Conservation (phyloP, 2,888 invertebrate species). For the Phania funesta region DNA sequence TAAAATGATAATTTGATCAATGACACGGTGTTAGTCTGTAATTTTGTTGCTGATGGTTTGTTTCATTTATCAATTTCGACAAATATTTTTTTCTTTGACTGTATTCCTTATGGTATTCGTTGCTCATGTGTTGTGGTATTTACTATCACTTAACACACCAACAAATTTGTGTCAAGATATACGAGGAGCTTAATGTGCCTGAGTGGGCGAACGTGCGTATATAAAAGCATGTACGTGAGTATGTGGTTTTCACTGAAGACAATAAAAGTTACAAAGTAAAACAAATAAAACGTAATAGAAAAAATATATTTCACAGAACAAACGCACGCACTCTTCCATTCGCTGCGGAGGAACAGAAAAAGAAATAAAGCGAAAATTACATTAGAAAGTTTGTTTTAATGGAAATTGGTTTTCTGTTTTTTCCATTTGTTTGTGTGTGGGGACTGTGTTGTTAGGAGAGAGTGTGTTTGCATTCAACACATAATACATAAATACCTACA, state of each 20-base stretch:
- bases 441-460: neutral
- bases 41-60: neutral
- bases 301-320: slow-evolving; percentile 8
- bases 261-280: slow-evolving; percentile 35
- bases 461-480: neutral
- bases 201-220: neutral
- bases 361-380: slow-evolving; percentile 62
- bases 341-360: neutral
- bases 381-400: slow-evolving; percentile 61
- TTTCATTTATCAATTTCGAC: slow-evolving; percentile 21
- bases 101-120: slow-evolving; percentile 14
- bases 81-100: slow-evolving; percentile 49
- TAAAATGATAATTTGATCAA: neutral
- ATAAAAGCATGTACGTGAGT: neutral
- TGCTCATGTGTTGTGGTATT: slow-evolving; percentile 52
- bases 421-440: neutral
- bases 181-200: neutral
- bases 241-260: slow-evolving; percentile 29
- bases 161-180: slow-evolving; percentile 62
- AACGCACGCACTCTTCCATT: neutral
- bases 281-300: neutral
- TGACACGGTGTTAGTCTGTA: neutral
- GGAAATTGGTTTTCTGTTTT: slow-evolving; percentile 57
- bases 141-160: slow-evolving; percentile 63
- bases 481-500: neutral